A percentile compares a stretch with the other conserved stretches of the same genome.
Evolutionary conservation across 2,888 invertebrate species (phyloP).

Genomic region (Slavum lentiscoides): DNA sequence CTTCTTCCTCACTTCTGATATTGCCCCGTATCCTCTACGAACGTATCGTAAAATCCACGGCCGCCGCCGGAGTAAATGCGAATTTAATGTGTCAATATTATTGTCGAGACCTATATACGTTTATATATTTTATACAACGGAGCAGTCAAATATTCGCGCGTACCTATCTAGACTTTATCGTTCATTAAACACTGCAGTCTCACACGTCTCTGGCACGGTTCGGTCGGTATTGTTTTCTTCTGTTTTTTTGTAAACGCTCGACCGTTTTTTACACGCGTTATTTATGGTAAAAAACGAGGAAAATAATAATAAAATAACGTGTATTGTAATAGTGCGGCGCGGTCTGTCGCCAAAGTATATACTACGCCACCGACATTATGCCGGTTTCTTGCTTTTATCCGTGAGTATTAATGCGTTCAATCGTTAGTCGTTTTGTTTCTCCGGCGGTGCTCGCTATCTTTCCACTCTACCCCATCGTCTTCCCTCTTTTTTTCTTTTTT

Average conservation of each 20-base stretch:
- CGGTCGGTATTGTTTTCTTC: background rate
- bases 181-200: conserved; percentile 39
- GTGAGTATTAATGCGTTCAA: conserved; percentile 42
- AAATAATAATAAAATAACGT: too few species aligned
- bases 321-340: too few species aligned
- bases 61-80: conserved; percentile 29
- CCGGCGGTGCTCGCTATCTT: background rate
- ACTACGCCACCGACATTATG: background rate
- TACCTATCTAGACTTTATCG: conserved; percentile 41
- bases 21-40: too few species aligned
- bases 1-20: background rate
- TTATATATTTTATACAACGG: too few species aligned
- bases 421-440: conserved; percentile 36
- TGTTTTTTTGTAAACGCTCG: background rate
- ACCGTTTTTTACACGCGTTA: background rate
- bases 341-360: too few species aligned
- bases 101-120: background rate
- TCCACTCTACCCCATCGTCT: background rate
- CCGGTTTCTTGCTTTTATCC: background rate
- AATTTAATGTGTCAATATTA: conserved; percentile 48
- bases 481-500: too few species aligned
- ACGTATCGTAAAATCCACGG: too few species aligned
- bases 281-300: background rate
- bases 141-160: background rate
- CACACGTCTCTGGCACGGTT: background rate